phyloP scores from a whole-genome alignment of 2,797 vertebrate species.

The Atherinosoma microstoma region DNA sequence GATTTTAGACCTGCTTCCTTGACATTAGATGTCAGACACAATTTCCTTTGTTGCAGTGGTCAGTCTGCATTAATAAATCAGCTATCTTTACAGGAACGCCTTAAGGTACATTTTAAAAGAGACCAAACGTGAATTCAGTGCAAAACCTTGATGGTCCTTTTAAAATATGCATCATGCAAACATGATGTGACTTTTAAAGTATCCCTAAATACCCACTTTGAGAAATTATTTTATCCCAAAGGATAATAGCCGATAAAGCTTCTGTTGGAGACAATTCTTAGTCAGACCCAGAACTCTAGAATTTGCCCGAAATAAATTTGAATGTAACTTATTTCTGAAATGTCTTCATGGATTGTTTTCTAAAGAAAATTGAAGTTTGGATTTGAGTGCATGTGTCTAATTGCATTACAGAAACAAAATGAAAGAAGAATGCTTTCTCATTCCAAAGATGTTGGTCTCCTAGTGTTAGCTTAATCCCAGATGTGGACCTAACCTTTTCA shows the following conservation, averaged over 20 bases:
- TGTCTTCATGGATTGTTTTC: neutral
- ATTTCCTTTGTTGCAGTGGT: constrained; percentile 31
- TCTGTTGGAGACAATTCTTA: neutral
- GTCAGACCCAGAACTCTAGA: neutral
- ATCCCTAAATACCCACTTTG: no score
- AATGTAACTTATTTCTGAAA: neutral
- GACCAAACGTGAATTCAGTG: constrained; percentile 6
- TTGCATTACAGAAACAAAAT: neutral
- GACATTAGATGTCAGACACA: constrained; percentile 29
- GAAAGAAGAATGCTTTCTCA: neutral
- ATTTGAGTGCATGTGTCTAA: neutral
- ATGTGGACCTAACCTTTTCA: neutral
- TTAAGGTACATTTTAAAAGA: constrained; percentile 32
- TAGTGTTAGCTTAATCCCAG: neutral
- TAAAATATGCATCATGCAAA: neutral
- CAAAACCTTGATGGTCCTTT: constrained; percentile 9
- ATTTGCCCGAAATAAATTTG: neutral
- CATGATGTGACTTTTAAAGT: neutral
- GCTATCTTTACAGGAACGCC: constrained; percentile 26
- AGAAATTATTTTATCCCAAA: neutral
- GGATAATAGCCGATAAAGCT: neutral
- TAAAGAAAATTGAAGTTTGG: neutral
- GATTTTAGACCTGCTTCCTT: constrained; percentile 32
- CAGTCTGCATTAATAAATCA: constrained; percentile 41
- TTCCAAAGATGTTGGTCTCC: neutral